Conservation (phyloP, 2,888 invertebrate species). For the Papilio demoleus region DNA sequence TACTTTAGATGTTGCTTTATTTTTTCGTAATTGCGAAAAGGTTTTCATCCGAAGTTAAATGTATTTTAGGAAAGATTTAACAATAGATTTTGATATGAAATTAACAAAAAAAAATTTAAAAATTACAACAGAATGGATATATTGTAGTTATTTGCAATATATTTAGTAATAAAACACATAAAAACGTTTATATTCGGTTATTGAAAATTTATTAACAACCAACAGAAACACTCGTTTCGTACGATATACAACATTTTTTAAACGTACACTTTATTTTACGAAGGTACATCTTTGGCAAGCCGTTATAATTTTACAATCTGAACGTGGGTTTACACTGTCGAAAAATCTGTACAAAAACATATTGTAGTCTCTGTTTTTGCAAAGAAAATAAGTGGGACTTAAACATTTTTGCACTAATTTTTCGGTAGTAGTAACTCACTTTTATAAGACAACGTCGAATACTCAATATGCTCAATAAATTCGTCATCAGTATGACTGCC, state of each 20-base stretch:
- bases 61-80: not conserved
- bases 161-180: constrained; percentile 38
- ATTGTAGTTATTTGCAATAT: not conserved
- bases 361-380: not conserved
- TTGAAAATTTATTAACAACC: constrained; percentile 75
- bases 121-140: not conserved
- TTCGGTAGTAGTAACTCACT: not conserved
- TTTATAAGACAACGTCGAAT: constrained; percentile 42
- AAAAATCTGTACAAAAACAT: not conserved
- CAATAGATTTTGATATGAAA: not conserved
- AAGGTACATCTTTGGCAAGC: constrained; percentile 63
- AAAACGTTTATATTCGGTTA: constrained; percentile 49
- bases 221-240: constrained; percentile 67
- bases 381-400: not conserved
- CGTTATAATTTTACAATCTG: constrained; percentile 43
- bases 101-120: constrained; percentile 38
- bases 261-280: constrained; percentile 51
- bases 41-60: not conserved
- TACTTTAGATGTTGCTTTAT: constrained; percentile 2
- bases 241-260: constrained; percentile 59
- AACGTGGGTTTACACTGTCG: not conserved
- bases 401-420: not conserved
- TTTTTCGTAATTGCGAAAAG: not conserved
- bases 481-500: constrained; percentile 32
- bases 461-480: constrained; percentile 25